phyloP scores from a whole-genome alignment of 2,113 vertebrate genomes.

The Zosterops pallidus region DNA sequence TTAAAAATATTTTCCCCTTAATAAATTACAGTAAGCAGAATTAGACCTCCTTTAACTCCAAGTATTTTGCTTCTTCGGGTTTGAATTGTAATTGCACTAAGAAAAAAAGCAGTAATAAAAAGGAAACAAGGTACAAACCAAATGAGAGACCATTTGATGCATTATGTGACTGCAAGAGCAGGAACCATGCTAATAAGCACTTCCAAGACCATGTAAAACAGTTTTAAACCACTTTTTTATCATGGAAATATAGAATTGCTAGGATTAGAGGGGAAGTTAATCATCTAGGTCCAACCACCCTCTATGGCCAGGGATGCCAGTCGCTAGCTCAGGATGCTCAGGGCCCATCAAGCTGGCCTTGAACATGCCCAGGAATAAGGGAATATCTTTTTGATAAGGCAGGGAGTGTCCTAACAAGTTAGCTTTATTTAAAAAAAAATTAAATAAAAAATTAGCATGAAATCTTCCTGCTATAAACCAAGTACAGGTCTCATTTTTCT shows the following conservation, averaged over 20 bases:
- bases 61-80: background rate
- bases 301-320: background rate
- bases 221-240: background rate
- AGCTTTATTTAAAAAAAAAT: background rate
- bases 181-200: background rate
- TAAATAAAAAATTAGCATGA: background rate
- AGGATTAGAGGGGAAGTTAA: background rate
- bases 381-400: background rate
- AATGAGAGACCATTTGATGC: background rate
- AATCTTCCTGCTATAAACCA: background rate
- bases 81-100: background rate
- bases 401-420: background rate
- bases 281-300: too few species aligned
- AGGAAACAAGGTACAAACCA: background rate
- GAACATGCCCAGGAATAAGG: rapidly evolving
- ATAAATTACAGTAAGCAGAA: background rate
- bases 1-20: background rate
- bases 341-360: background rate
- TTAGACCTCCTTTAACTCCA: background rate
- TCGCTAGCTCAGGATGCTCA: background rate
- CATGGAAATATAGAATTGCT: background rate
- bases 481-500: background rate
- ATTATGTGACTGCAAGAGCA: background rate
- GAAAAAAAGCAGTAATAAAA: background rate
- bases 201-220: background rate